Evolutionary conservation across 2,113 vertebrate genomes (phyloP), one percentile per base, ranked within the genome.

Genomic region (Eulemur macaco): DNA sequence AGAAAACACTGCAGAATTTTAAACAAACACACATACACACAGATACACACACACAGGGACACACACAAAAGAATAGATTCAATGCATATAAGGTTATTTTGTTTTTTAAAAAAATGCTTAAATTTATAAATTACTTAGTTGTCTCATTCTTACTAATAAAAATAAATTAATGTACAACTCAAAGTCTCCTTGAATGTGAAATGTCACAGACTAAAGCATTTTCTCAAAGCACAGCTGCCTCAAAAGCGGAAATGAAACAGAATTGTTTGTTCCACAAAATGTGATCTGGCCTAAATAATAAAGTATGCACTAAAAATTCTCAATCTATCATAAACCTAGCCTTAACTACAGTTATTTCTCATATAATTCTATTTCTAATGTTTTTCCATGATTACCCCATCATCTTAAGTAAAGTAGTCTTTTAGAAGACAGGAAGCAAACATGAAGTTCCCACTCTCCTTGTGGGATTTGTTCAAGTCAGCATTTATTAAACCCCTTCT

Each of bases 141-240:
- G 89, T 29, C 73, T 82, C 92, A 85, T 56, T 81, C 45, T 81
- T 93, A 94, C 34, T 54, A 86, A 52, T 12, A 81, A 94, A 92
- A 96, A 90, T 63, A 31, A 71, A 84, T 83, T 74, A 93, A 89
- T 69, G 15, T 64, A 27, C 18, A 88, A 82, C 74, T 91, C 63
- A 93, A 94, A 91, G 45, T 39, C 64, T n/a, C 69, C 23, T 84
- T 87, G 45, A 97, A 47, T 81, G n/a, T 95, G 42, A 58, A 76
- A 81, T 68, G 47, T 77, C 88, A 92, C 25, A 82, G 29, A 56
- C 13, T 37, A 68, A 0, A 68, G 31, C 54, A 63, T 63, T 93
- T 96, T 82, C 54, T 83, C 78, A 91, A 91, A 96, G 74, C 93
- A 85, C 91, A 97, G 93, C 95, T 95, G 71, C 76, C 56, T 97